A percentile compares a stretch with the other conserved stretches of the same genome.
Evolutionary conservation across 2,888 invertebrate species (phyloP).

Genomic region (Tetheella fluctuosa): DNA sequence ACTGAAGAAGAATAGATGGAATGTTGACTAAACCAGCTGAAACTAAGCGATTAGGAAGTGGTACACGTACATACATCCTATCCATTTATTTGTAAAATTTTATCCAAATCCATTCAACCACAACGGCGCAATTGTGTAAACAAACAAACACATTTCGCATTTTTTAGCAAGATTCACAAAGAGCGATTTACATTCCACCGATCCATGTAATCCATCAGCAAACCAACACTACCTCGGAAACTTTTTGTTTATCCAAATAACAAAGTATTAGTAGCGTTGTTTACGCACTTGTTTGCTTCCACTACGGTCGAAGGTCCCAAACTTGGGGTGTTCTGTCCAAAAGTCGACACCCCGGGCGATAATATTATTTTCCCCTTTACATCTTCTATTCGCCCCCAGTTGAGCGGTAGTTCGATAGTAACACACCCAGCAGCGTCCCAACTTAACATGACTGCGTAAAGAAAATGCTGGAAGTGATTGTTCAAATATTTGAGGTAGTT

Average conservation of each 20-base stretch:
- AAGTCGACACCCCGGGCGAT: slow-evolving; percentile 46
- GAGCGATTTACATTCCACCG: neutral
- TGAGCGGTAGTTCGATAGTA: slow-evolving; percentile 53
- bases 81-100: too few relatives aligned
- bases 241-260: slow-evolving; percentile 38
- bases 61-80: too few relatives aligned
- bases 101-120: too few relatives aligned
- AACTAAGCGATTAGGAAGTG: too few relatives aligned
- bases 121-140: too few relatives aligned
- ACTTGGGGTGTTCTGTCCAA: slow-evolving; percentile 23
- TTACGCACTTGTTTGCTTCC: slow-evolving; percentile 44
- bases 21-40: too few relatives aligned
- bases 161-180: neutral
- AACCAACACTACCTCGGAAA: slow-evolving; percentile 33
- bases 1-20: too few relatives aligned
- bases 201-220: slow-evolving; percentile 25
- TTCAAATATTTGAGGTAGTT: slow-evolving; percentile 13
- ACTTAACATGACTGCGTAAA: slow-evolving; percentile 29
- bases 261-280: slow-evolving; percentile 37
- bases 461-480: slow-evolving; percentile 36
- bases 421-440: slow-evolving; percentile 39
- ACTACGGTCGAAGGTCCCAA: slow-evolving; percentile 19
- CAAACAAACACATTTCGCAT: too few relatives aligned
- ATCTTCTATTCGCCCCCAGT: slow-evolving; percentile 48
- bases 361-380: slow-evolving; percentile 57